A percentile compares a stretch with the other conserved stretches of the same genome.
Conservation (phyloP, 2,797 vertebrate species). For the Gadopsis bispinosus region DNA sequence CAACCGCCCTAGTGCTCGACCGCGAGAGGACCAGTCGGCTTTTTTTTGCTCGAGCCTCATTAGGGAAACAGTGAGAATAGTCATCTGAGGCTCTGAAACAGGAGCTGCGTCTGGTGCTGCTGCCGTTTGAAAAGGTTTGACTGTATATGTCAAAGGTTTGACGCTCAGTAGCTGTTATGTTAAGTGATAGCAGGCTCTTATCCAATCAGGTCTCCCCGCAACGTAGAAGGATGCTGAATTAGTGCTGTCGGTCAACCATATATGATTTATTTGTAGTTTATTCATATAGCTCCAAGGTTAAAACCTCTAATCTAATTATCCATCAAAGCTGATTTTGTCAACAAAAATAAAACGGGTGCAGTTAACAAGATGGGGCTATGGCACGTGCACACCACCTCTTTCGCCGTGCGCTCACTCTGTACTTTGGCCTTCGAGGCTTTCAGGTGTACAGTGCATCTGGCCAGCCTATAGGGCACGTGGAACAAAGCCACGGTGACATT, state of each 20-base stretch:
- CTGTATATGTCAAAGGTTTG: constrained; percentile 60
- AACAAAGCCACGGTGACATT: constrained; percentile 86
- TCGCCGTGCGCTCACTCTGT: constrained; percentile 17
- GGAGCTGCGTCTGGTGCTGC: constrained; percentile 59
- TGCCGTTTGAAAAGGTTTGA: constrained; percentile 54
- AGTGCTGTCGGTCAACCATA: constrained; percentile 41
- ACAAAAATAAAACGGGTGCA: constrained; percentile 52
- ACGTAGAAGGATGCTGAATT: constrained; percentile 44
- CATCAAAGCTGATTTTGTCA: constrained; percentile 62
- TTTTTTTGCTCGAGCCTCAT: constrained; percentile 75
- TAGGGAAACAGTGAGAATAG: constrained; percentile 76
- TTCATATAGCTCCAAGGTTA: constrained; percentile 59
- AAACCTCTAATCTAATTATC: constrained; percentile 59
- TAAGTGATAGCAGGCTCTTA: constrained; percentile 44
- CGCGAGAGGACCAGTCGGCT: constrained; percentile 75
- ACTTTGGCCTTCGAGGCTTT: constrained; percentile 54
- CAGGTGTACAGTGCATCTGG: constrained; percentile 76
- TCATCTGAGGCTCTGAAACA: constrained; percentile 66
- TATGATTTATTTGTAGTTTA: constrained; percentile 65
- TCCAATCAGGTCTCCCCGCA: constrained; percentile 44
- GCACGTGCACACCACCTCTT: constrained; percentile 26
- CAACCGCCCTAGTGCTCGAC: constrained; percentile 70
- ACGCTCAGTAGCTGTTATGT: constrained; percentile 56
- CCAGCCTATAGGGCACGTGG: constrained; percentile 74
- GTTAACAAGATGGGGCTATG: constrained; percentile 31